A percentile compares a stretch with the other conserved stretches of the same genome.
These are phyloP conservation scores for Pongo pygmaeus DNA, from an alignment of 2,113 vertebrate species.

Conservation along the genomic window DNA sequence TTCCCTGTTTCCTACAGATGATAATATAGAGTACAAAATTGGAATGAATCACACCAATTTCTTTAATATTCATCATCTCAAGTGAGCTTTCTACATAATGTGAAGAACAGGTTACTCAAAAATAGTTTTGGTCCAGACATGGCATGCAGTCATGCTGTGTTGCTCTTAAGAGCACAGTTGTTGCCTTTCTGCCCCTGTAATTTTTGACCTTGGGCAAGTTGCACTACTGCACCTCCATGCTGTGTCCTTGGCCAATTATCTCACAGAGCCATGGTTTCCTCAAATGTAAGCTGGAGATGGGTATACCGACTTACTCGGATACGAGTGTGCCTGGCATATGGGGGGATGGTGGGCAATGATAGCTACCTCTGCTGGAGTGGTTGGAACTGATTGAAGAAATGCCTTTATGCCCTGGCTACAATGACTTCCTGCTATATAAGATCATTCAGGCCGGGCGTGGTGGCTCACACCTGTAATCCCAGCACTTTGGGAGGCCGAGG, in stretches of 20 bases:
- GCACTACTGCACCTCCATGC: fast-evolving
- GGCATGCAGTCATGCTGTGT: background rate
- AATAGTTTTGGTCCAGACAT: background rate
- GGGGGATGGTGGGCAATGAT: too few relatives aligned
- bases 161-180: background rate
- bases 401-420: background rate
- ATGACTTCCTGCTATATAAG: background rate
- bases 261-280: background rate
- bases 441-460: background rate
- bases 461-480: too few relatives aligned
- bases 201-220: background rate
- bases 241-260: background rate
- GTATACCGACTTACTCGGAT: too few relatives aligned
- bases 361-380: background rate
- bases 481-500: too few relatives aligned
- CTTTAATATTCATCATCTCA: background rate
- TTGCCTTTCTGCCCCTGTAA: background rate
- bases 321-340: too few relatives aligned
- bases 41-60: background rate
- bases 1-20: background rate
- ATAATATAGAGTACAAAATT: background rate
- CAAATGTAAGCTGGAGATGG: background rate
- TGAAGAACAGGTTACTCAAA: background rate
- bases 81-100: background rate
- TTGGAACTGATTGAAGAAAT: background rate